Base-by-base conservation (phyloP, 2,113 vertebrate genomes). In the Anguilla japonica region DNA sequence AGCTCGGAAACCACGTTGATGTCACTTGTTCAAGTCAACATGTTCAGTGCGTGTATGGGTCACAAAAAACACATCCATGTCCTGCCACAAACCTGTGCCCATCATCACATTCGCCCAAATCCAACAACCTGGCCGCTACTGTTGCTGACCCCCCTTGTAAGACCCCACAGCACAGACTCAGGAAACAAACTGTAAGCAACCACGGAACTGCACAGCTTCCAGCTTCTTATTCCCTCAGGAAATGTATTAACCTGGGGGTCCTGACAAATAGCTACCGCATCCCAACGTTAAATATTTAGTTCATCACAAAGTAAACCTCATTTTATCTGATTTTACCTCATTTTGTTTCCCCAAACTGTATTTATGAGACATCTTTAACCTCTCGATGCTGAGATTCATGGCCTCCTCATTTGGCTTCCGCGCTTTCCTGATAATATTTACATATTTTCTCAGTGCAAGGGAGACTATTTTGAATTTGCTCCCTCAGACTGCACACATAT, bases 341-440 rank as follows among this genome's bases (percentile, higher is more conserved):
- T 90, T 86, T 83, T 83, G 86, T 85, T 85, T 34, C 20, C 43
- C 39, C 40, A 87, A 82, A 79, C 82, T 71, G 79, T 41, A 81
- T 81, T 85, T 81, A 81, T 84, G 50, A 8, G 71, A 89, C 83
- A 85, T 57, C 46, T 41, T 53, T 57, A 14, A 41, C 40, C 84
- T 41, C 41, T 0, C 41, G 46, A 86, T 39, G 87, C 83, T 53
- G 29, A 75, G 88, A 83, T 71, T 79, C 11, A 7, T 20, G 9
- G 83, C 82, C 86, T 92, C 92, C 91, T 92, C 88, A 89, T 93
- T 88, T 91, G 60, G 87, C 88, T 92, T 89, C 57, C 75, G 34
- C 71, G 89, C 88, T 90, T 89, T 89, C 79, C 83, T 86, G 89
- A 91, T 94, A 94, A 95, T 94, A 93, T 94, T 94, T 92, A 95